Conservation (phyloP, 1,140 invertebrate species). For the Phymorhynchus buccinoides region DNA sequence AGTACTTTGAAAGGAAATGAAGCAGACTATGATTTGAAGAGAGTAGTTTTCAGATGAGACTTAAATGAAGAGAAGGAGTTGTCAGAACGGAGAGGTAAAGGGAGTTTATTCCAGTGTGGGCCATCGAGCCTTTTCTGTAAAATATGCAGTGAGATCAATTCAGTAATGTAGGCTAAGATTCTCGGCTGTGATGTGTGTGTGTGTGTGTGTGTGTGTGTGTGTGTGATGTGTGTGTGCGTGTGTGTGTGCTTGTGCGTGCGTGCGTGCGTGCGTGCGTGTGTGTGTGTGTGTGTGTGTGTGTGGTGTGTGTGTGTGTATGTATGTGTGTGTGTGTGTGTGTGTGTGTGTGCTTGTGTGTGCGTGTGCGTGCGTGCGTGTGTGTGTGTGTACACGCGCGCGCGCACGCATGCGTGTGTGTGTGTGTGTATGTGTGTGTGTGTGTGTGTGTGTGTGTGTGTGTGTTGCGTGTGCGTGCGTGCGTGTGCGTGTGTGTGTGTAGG, state of each 20-base stretch:
- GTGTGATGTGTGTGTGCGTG: too few relatives aligned
- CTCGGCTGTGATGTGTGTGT: too few relatives aligned
- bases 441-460: neutral
- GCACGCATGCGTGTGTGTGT: neutral
- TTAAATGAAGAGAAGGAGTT: too few relatives aligned
- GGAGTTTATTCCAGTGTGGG: too few relatives aligned
- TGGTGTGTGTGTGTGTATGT: constrained; percentile 9
- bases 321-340: neutral
- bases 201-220: too few relatives aligned
- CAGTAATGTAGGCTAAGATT: too few relatives aligned
- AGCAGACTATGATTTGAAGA: too few relatives aligned
- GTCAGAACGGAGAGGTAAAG: too few relatives aligned
- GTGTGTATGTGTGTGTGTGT: neutral
- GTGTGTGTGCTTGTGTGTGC: constrained; percentile 1
- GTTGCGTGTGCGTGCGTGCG: neutral
- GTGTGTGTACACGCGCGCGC: neutral
- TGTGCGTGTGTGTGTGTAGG: neutral
- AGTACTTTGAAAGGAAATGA: too few relatives aligned
- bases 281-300: constrained; percentile 28
- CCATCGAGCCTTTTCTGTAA: too few relatives aligned
- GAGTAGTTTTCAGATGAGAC: too few relatives aligned
- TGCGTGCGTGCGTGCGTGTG: neutral
- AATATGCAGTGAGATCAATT: too few relatives aligned
- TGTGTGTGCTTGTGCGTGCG: neutral
- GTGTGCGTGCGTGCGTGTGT: neutral